Conservation (phyloP, 2,797 vertebrate species). For the Megaceryle alcyon region DNA sequence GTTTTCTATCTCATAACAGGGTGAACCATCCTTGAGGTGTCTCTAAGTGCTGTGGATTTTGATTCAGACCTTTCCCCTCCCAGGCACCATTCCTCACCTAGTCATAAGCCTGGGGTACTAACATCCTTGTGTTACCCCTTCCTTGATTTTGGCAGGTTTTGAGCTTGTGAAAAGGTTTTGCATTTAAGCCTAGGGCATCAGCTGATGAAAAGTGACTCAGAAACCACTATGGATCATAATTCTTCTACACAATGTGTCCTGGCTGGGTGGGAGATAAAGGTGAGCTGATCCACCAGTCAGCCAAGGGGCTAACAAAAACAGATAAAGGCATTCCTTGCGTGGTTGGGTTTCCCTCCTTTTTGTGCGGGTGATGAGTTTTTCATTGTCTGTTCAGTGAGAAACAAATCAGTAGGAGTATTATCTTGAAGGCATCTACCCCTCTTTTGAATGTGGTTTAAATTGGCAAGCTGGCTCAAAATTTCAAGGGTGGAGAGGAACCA, state of each 20-base stretch:
- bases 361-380: background rate
- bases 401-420: conserved; percentile 25
- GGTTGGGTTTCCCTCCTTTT: conserved; percentile 25
- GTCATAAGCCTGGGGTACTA: background rate
- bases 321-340: background rate
- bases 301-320: background rate
- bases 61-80: background rate
- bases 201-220: background rate
- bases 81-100: background rate
- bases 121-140: background rate
- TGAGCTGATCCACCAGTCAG: background rate
- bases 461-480: conserved; percentile 8
- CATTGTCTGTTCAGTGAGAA: conserved; percentile 37
- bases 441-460: conserved; percentile 11
- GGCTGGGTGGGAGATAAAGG: background rate
- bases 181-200: background rate
- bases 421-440: conserved; percentile 25
- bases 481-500: background rate
- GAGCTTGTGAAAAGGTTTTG: background rate
- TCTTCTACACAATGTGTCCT: background rate
- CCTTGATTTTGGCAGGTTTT: background rate
- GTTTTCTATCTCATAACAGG: background rate
- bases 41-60: background rate
- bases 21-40: background rate
- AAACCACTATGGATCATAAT: background rate